phyloP scores from a whole-genome alignment of 2,797 vertebrate species.

The Rhinoraja longicauda region DNA sequence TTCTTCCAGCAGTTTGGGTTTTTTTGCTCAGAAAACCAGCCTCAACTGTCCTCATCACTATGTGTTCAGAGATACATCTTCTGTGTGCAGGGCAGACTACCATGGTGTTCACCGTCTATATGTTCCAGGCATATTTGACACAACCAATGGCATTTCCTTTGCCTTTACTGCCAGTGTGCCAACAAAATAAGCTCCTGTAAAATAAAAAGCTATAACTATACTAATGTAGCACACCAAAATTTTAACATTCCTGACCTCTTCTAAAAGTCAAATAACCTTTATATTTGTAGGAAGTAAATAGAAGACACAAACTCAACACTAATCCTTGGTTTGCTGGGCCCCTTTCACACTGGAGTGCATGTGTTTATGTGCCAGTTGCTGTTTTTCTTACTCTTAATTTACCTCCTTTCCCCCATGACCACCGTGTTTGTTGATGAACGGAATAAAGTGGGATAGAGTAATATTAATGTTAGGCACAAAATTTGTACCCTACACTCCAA shows the following conservation, averaged over 20 bases:
- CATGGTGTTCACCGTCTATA: not conserved
- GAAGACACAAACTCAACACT: not conserved
- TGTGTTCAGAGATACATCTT: not conserved
- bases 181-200: not conserved
- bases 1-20: too few species aligned
- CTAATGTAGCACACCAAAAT: not conserved
- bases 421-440: not conserved
- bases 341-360: not conserved
- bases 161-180: not conserved
- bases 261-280: not conserved
- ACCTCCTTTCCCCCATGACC: not conserved
- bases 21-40: too few species aligned
- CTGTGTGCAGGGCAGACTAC: too few species aligned
- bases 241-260: conserved; percentile 3
- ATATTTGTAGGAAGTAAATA: not conserved
- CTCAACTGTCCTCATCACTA: not conserved
- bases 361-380: not conserved
- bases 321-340: not conserved
- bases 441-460: not conserved
- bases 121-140: not conserved
- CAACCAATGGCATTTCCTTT: not conserved
- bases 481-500: not conserved
- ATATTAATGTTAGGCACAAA: not conserved
- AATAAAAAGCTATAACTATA: not conserved
- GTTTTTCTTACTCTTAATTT: not conserved